Conservation (phyloP, 2,113 vertebrate genomes). For the Megaceryle maxima region DNA sequence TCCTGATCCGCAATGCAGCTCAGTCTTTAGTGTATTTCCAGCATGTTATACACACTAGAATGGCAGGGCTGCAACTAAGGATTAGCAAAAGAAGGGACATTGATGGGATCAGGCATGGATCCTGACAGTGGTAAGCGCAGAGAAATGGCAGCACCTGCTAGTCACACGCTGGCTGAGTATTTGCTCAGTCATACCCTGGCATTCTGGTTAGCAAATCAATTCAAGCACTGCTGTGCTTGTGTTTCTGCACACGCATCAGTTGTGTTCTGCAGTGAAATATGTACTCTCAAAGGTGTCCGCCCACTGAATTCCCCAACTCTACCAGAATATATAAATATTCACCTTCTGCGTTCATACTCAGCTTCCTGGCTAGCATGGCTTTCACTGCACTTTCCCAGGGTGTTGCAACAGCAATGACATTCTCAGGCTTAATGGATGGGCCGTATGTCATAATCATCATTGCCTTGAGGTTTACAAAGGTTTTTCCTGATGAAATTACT, state of each 20-base stretch:
- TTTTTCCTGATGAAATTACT: conserved; percentile 84
- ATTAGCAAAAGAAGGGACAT: neutral
- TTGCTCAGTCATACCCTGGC: neutral
- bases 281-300: neutral
- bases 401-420: conserved; percentile 77
- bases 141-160: neutral
- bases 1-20: neutral
- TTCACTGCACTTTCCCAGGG: conserved; percentile 83
- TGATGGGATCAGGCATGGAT: neutral
- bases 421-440: conserved; percentile 69
- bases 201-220: neutral
- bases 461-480: conserved; percentile 82
- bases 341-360: conserved; percentile 79
- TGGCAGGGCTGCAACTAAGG: neutral
- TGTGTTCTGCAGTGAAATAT: neutral
- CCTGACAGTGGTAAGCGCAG: neutral
- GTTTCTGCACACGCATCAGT: neutral
- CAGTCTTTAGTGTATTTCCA: neutral
- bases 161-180: neutral
- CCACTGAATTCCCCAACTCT: neutral
- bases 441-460: conserved; percentile 72
- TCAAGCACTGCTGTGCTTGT: neutral
- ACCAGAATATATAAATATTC: neutral
- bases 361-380: conserved; percentile 79
- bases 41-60: neutral